Conservation (phyloP, 1,140 invertebrate species). For the Drosophila lacertosa region DNA sequence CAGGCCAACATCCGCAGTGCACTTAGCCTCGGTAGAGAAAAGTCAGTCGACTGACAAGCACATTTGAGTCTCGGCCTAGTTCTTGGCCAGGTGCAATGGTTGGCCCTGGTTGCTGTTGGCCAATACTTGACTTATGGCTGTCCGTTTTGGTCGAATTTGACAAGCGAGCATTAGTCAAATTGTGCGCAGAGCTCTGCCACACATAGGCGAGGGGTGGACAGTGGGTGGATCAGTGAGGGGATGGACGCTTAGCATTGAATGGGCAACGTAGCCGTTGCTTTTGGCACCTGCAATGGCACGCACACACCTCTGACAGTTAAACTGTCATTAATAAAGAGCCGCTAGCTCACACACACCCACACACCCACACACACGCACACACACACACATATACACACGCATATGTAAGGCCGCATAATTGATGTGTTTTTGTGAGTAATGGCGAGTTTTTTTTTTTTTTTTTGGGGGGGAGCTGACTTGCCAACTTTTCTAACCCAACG, state of each 20-base stretch:
- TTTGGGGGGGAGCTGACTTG: slow-evolving; percentile 63
- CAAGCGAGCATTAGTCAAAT: slow-evolving; percentile 73
- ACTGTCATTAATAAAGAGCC: slow-evolving; percentile 79
- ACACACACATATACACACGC: slow-evolving; percentile 28
- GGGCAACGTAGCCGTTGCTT: slow-evolving; percentile 30
- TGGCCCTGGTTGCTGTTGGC: slow-evolving; percentile 8
- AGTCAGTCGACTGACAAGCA: slow-evolving; percentile 3
- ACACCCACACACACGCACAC: slow-evolving; percentile 21
- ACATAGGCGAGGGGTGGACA: slow-evolving; percentile 6
- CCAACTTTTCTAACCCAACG: slow-evolving; percentile 50
- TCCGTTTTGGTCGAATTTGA: slow-evolving; percentile 70
- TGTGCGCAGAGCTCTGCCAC: slow-evolving; percentile 28
- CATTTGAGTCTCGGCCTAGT: slow-evolving; percentile 4
- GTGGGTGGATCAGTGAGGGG: slow-evolving; percentile 4
- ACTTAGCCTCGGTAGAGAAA: slow-evolving; percentile 5
- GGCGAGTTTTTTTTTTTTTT: slow-evolving; percentile 62
- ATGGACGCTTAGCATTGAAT: background rate
- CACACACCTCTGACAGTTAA: slow-evolving; percentile 80
- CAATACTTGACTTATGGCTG: slow-evolving; percentile 74
- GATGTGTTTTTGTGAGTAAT: slow-evolving; percentile 81
- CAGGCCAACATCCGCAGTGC: background rate
- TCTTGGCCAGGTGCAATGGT: background rate
- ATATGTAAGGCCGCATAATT: slow-evolving; percentile 63
- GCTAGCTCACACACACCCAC: slow-evolving; percentile 27
- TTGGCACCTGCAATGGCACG: slow-evolving; percentile 69